Evolutionary conservation across 2,888 invertebrate genomes (phyloP).

Genomic region (Gymnoscelis rufifasciata): DNA sequence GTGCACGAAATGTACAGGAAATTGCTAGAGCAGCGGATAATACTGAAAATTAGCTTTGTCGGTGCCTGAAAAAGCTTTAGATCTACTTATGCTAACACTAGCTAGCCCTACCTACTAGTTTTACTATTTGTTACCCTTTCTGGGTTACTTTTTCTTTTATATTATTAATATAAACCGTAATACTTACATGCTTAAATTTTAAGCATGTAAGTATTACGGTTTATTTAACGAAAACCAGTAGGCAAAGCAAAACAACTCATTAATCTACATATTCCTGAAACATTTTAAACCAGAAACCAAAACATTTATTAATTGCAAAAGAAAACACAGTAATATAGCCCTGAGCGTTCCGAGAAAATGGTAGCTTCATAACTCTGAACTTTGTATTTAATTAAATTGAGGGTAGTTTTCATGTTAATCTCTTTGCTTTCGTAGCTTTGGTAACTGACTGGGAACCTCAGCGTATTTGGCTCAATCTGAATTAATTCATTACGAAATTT

Average conservation of each 20-base stretch:
- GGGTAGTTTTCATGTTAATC: slow-evolving; percentile 19
- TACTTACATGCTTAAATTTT: too few species aligned
- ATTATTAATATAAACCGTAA: too few species aligned
- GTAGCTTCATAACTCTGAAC: slow-evolving; percentile 33
- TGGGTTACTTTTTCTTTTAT: too few species aligned
- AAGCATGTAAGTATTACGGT: too few species aligned
- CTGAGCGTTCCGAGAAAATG: slow-evolving; percentile 29
- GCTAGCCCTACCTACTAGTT: too few species aligned
- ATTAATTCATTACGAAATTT: not conserved
- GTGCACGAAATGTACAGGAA: too few species aligned
- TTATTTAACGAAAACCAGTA: not conserved
- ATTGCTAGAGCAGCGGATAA: too few species aligned
- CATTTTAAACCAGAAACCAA: slow-evolving; percentile 1
- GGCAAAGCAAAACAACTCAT: too few species aligned
- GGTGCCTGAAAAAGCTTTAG: too few species aligned
- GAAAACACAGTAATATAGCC: slow-evolving; percentile 31
- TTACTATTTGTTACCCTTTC: too few species aligned
- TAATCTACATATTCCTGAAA: not conserved
- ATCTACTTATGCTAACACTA: too few species aligned
- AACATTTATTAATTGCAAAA: slow-evolving; percentile 24
- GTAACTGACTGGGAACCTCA: not conserved
- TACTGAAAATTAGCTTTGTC: too few species aligned
- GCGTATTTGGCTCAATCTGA: not conserved
- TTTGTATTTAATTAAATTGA: slow-evolving; percentile 28
- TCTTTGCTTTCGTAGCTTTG: slow-evolving; percentile 10